Conservation (phyloP, 2,888 invertebrate species). For the Drosophila anomelani region DNA sequence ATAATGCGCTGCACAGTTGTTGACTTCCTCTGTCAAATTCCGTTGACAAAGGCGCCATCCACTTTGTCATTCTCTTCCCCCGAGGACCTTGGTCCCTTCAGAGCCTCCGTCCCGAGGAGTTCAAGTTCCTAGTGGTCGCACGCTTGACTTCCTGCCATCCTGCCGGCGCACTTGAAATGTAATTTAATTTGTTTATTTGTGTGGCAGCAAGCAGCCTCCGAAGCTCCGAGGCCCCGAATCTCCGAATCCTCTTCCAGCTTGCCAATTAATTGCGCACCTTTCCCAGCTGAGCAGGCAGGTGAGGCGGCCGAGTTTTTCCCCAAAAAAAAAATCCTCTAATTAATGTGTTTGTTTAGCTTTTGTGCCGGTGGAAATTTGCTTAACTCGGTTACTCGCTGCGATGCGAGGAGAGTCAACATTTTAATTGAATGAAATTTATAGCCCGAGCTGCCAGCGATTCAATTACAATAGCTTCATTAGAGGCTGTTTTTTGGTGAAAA, state of each 20-base stretch:
- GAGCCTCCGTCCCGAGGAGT: conserved; percentile 7
- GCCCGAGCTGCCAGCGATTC: conserved; percentile 35
- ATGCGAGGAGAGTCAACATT: conserved; percentile 55
- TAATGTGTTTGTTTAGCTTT: conserved; percentile 77
- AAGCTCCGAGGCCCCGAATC: conserved; percentile 1
- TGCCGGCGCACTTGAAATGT: conserved; percentile 61
- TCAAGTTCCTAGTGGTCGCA: conserved; percentile 45
- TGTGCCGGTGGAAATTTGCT: conserved; percentile 56
- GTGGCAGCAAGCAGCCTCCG: conserved; percentile 31
- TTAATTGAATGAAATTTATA: conserved; percentile 62
- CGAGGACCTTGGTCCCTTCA: neutral
- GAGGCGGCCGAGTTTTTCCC: conserved; percentile 9
- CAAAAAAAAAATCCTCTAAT: conserved; percentile 57
- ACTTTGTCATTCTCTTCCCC: conserved; percentile 18
- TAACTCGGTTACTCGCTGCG: conserved; percentile 46
- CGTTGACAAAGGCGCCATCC: conserved; percentile 52
- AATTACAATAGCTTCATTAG: conserved; percentile 49
- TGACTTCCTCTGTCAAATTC: conserved; percentile 59
- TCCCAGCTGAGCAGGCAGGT: conserved; percentile 23
- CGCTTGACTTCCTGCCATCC: conserved; percentile 53
- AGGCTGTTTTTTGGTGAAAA: conserved; percentile 8
- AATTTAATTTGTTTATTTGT: conserved; percentile 80
- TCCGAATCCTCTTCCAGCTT: conserved; percentile 26
- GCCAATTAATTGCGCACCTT: conserved; percentile 11
- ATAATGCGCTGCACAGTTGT: conserved; percentile 58